Evolutionary conservation across 2,888 invertebrate genomes (phyloP).

Genomic region (Tetramorium bicarinatum): DNA sequence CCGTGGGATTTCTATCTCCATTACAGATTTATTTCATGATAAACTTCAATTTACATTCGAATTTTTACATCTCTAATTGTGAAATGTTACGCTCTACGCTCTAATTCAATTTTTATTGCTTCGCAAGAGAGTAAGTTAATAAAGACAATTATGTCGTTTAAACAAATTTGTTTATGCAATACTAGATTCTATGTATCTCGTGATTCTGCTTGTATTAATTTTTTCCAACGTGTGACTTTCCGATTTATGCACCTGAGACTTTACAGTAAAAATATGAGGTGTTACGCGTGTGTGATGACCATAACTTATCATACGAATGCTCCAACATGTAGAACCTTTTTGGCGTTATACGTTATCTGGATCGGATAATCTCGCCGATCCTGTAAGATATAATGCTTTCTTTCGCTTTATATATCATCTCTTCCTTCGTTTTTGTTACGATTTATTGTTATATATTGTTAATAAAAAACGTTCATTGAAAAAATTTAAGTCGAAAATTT

Average conservation of each 20-base stretch:
- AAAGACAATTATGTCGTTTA: neutral
- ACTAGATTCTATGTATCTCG: neutral
- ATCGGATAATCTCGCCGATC: conserved; percentile 22
- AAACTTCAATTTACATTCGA: neutral
- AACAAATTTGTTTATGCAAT: neutral
- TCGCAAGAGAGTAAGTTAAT: neutral
- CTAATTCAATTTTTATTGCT: conserved; percentile 1
- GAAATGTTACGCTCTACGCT: neutral
- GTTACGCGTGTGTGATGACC: neutral
- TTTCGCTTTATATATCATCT: neutral
- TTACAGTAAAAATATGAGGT: neutral
- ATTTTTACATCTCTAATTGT: conserved; percentile 7
- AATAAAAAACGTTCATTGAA: neutral
- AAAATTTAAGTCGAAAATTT: neutral
- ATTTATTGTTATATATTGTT: neutral
- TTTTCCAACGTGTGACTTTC: neutral
- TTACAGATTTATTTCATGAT: neutral
- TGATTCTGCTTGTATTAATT: neutral
- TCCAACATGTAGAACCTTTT: conserved; percentile 16
- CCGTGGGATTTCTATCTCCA: no score
- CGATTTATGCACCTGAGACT: neutral
- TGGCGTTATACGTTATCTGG: conserved; percentile 3
- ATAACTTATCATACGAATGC: conserved; percentile 27
- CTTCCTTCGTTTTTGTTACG: neutral
- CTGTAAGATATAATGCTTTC: conserved; percentile 22